Evolutionary conservation across 2,113 vertebrate species (phyloP), one percentile per base, ranked within the genome.

Genomic region (Motacilla tschutschensis): DNA sequence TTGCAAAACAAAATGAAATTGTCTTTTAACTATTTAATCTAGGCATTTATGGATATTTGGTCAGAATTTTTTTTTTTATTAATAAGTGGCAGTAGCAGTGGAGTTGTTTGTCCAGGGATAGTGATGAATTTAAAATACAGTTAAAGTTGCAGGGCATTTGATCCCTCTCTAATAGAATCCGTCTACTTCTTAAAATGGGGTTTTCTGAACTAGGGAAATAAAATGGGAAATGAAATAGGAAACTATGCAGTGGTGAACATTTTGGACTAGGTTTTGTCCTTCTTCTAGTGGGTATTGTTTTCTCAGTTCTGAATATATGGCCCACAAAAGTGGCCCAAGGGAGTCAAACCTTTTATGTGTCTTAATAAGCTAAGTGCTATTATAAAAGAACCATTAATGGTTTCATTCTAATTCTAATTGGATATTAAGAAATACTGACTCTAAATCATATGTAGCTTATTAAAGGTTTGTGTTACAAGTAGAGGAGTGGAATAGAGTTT

Each of bases 341-440:
- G 87, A 95, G 43, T 25, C 73, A 89, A 95, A 88, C n/a, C 80
- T 91, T 96, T 95, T 87, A 93, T 89, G 71, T 94, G 58, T 94
- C 96, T 94, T 95, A 96, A 96, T 78, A 95, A 93, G 79, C 86
- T 95, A 95, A 96, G 81, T 93, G 81, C 77, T 92, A 83, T 94
- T 94, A 90, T 92, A 78, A 94, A 96, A 92, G 67, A 96, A 54
- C 70, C 87, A 59, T 91, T 96, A 91, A 90, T 75, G 79, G 51
- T 92, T 95, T 95, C 94, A 93, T 93, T 95, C 82, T 94, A 88
- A 92, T 94, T 95, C 94, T 95, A 96, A 95, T 94, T 94, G 81
- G 63, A 86, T 50, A 22, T 92, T 94, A 95, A 92, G 84, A 87
- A 85, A 87, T 77, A 79, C 12, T 67, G 69, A 65, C 64, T 65